Evolutionary conservation across 2,888 invertebrate genomes (phyloP).

Genomic region (Dasysyrphus albostriatus): DNA sequence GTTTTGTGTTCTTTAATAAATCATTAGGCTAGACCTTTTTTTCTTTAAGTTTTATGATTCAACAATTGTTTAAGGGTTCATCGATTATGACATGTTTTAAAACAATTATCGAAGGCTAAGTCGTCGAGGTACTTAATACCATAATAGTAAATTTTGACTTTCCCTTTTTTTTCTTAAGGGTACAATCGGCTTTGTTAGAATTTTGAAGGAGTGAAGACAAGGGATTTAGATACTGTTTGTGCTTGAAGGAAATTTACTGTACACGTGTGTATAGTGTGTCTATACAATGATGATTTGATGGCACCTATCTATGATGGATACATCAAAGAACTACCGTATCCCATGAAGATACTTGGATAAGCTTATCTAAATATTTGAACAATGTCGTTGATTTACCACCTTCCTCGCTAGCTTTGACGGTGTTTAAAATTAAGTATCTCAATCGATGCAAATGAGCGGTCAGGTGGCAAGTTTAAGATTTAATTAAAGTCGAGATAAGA

Average conservation of each 20-base stretch:
- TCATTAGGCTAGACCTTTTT: background rate
- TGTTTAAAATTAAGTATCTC: background rate
- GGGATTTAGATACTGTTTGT: background rate
- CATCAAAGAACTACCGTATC: background rate
- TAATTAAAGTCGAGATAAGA: background rate
- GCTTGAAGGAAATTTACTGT: background rate
- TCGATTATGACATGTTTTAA: background rate
- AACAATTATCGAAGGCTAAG: background rate
- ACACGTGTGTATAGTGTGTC: background rate
- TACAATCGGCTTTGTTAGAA: background rate
- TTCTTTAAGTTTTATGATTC: background rate
- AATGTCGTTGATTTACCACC: background rate
- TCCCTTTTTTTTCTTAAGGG: background rate
- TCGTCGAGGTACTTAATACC: no score
- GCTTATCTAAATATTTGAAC: constrained; percentile 17
- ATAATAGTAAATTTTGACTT: background rate
- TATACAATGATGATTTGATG: background rate
- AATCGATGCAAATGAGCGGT: constrained; percentile 1
- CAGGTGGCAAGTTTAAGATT: background rate
- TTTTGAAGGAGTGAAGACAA: background rate
- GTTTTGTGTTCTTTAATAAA: background rate
- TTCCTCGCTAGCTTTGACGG: background rate
- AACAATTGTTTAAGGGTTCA: constrained; percentile 7
- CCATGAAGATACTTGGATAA: background rate
- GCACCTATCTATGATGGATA: no score